Evolutionary conservation across 2,797 vertebrate genomes (phyloP), one percentile per base, ranked within the genome.

Genomic region (Poeciliopsis paucimaculata): DNA sequence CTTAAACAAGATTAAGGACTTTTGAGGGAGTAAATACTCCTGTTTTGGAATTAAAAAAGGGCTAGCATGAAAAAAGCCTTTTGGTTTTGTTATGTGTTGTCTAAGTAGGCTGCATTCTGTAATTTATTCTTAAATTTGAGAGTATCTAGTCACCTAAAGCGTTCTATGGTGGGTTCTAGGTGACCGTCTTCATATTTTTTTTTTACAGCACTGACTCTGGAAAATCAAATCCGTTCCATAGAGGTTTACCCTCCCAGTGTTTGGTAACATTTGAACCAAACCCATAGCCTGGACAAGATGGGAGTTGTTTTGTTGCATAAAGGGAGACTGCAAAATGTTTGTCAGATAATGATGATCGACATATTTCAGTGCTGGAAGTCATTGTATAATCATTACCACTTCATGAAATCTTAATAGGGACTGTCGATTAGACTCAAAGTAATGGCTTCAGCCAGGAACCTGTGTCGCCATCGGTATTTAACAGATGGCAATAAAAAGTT

Each of bases 351-450:
- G 75, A 36, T 8, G 23, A 43, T 73, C 36, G 20, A 26, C 23
- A 23, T 86, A 88, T 92, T 88, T 84, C 82, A 84, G 89, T 82
- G 78, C 84, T 88, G 73, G 78, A 89, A 85, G 89, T 94, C 91
- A 92, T 93, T 90, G 85, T 89, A 92, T 91, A 93, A 94, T 94
- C 89, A 90, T 94, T 94, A 91, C 78, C 79, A 89, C 89, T 91
- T 92, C 90, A 94, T 93, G 88, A 93, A 93, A 95, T 94, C 86
- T 90, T 95, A 95, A 95, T 93, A 87, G 90, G 86, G 60, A 76
- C 82, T 91, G 84, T 87, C 87, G 79, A 90, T 90, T 88, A 87
- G 84, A 90, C 81, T 82, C 86, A 91, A 79, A 81, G 82, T 88
- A 91, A 90, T 89, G 87, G 78, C 77, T 79, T 49, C 20, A 86